Evolutionary conservation across 2,113 vertebrate genomes (phyloP), one percentile per base, ranked within the genome.

Genomic region (Amphiprion ocellaris): DNA sequence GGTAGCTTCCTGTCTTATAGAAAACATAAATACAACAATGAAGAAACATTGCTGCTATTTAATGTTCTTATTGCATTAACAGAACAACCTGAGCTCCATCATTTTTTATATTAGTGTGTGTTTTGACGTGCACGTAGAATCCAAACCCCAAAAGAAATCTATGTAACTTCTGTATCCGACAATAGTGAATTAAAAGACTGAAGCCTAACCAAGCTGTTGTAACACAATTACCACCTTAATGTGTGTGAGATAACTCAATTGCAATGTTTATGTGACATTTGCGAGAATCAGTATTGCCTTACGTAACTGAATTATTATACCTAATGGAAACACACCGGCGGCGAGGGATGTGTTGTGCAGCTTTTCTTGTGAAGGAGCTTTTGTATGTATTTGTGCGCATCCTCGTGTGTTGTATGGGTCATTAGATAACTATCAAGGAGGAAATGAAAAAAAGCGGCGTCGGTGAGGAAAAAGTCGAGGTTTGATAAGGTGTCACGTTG

Each of bases 361-460:
- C 23, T 61, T 76, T 58, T 60, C 33, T 21, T 69, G 54, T 62
- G 50, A 49, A 63, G 62, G 19, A 63, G 84, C 26, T 26, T 26
- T 26, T 81, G 24, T 71, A 33, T 64, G n/a, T 17, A 0, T 56
- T 23, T 64, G 50, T 66, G n/a, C 68, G 49, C 49, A 52, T 53
- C 61, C 52, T 28, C 4, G 8, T 41, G 15, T 63, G 68, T 69
- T 58, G 70, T 44, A 24, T 7, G 68, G 69, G 83, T 74, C 62
- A 10, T 82, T 60, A 47, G 79, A 87, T 93, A 74, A 82, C 64
- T 59, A 81, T 88, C 77, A 50, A 71, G 28, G 74, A 85, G 89
- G 90, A 92, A 93, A 92, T 92, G 69, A 93, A 92, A 91, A 92
- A 91, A 88, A 69, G 69, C 81, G 49, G 79, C 64, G 84, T 77